Evolutionary conservation across 2,797 vertebrate species (phyloP).

Genomic region (Paramormyrops hopkinsi): DNA sequence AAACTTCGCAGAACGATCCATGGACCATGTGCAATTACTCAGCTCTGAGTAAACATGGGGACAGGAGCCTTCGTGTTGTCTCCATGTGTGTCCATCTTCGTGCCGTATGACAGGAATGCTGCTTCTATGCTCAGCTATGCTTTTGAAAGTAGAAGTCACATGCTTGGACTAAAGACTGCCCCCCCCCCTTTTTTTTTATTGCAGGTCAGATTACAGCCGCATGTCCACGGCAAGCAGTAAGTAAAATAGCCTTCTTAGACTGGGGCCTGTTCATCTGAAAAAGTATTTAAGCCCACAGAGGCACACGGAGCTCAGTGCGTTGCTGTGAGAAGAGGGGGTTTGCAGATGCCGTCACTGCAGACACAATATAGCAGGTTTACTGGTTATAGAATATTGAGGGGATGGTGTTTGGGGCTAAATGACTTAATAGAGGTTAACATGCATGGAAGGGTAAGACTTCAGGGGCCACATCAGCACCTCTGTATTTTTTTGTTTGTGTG

Average conservation of each 20-base stretch:
- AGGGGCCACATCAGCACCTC: not conserved
- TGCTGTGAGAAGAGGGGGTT: not conserved
- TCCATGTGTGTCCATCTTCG: not conserved
- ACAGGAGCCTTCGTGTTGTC: not conserved
- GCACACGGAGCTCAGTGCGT: not conserved
- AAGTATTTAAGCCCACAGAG: not conserved
- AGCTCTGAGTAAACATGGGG: not conserved
- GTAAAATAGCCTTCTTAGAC: constrained; percentile 51
- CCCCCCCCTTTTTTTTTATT: constrained; percentile 50
- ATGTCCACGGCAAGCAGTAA: constrained; percentile 90
- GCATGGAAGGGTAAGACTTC: not conserved
- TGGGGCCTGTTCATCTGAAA: not conserved
- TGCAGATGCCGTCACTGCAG: constrained; percentile 34
- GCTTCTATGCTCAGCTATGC: not conserved
- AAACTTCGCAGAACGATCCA: not conserved
- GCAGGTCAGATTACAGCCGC: constrained; percentile 89
- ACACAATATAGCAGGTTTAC: constrained; percentile 15
- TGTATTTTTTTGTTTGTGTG: not conserved
- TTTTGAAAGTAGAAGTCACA: constrained; percentile 35
- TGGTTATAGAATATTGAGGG: not conserved
- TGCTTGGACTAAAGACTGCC: constrained; percentile 42
- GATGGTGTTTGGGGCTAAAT: not conserved
- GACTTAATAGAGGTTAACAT: not conserved
- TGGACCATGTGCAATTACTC: not conserved
- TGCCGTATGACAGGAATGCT: constrained; percentile 18